Evolutionary conservation across 2,797 vertebrate species (phyloP).

Genomic region (Hybognathus amarus): DNA sequence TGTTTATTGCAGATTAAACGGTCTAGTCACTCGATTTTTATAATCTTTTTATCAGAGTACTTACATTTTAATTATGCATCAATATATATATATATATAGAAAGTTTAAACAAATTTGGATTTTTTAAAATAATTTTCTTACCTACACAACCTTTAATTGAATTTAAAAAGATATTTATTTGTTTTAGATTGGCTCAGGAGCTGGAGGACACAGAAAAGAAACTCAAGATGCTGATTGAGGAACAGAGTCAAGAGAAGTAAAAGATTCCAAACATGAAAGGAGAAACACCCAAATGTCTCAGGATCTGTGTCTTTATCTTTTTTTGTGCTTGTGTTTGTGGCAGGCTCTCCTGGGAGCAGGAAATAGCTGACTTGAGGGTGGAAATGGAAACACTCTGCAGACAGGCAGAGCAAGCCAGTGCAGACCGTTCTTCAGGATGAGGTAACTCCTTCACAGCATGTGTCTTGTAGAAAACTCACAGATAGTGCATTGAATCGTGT

Average conservation of each 20-base stretch:
- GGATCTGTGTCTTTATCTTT: background rate
- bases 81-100: no score
- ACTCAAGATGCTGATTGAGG: slow-evolving; percentile 52
- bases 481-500: background rate
- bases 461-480: background rate
- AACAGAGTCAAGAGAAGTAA: slow-evolving; percentile 61
- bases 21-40: no score
- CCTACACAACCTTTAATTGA: no score
- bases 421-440: slow-evolving; percentile 67
- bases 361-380: slow-evolving; percentile 70
- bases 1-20: no score
- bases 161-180: background rate
- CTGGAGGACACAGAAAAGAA: slow-evolving; percentile 56
- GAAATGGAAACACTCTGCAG: slow-evolving; percentile 67
- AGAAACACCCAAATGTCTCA: background rate
- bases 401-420: slow-evolving; percentile 67
- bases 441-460: slow-evolving; percentile 33
- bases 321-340: background rate
- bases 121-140: no score
- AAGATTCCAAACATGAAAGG: background rate
- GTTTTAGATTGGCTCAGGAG: slow-evolving; percentile 57
- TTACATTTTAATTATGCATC: no score
- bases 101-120: no score
- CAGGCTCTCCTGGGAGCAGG: slow-evolving; percentile 64
- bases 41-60: no score